phyloP scores from a whole-genome alignment of 2,797 vertebrate species.

The Ctenopoma kingsleyae region DNA sequence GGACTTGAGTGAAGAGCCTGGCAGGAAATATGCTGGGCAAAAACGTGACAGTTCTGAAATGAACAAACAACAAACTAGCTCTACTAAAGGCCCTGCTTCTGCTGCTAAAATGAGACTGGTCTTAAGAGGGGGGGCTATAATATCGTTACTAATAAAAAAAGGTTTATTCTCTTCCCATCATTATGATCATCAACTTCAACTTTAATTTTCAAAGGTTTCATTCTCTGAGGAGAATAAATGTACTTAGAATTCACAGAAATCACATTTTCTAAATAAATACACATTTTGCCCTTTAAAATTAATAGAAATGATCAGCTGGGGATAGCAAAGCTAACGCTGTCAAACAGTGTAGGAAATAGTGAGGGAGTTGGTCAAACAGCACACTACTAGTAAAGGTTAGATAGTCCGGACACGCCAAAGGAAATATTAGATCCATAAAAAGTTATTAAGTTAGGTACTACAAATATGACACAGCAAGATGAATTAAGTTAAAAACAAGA shows the following conservation, averaged over 20 bases:
- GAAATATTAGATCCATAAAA: conserved; percentile 16
- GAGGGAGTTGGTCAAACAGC: conserved; percentile 31
- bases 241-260: background rate
- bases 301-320: background rate
- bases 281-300: background rate
- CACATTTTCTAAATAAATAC: background rate
- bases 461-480: background rate
- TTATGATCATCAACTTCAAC: background rate
- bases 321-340: background rate
- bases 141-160: background rate
- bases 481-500: background rate
- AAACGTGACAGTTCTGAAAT: background rate
- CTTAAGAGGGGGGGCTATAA: background rate
- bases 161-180: background rate
- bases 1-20: background rate
- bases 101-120: background rate
- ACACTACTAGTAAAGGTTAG: conserved; percentile 46
- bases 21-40: background rate
- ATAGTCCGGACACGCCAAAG: conserved; percentile 39
- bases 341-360: conserved; percentile 7
- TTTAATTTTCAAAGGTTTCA: background rate
- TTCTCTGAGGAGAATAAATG: background rate
- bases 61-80: background rate
- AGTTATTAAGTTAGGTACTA: background rate
- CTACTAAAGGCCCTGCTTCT: background rate